A percentile compares a stretch with the other conserved stretches of the same genome.
Conservation (phyloP, 2,113 vertebrate genomes). For the Collichthys lucidus region DNA sequence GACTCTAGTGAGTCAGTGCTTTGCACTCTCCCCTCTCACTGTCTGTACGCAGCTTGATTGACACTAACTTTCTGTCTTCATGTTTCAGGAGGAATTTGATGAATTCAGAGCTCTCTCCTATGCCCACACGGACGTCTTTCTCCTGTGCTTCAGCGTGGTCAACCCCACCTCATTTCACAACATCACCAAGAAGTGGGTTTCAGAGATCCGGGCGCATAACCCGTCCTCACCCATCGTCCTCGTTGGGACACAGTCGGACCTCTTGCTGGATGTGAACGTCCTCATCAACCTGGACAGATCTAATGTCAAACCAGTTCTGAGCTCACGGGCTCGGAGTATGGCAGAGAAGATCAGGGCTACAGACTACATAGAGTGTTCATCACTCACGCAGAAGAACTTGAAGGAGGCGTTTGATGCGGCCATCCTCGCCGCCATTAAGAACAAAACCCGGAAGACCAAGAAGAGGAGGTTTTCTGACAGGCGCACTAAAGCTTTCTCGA, state of each 20-base stretch:
- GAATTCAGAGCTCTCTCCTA: conserved; percentile 93
- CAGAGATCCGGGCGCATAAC: conserved; percentile 90
- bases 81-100: conserved; percentile 92
- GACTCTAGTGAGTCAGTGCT: conserved; percentile 16
- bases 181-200: conserved; percentile 93
- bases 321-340: conserved; percentile 86
- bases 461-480: conserved; percentile 89
- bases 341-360: conserved; percentile 90
- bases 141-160: conserved; percentile 96
- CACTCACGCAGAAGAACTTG: conserved; percentile 95
- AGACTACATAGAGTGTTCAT: conserved; percentile 92
- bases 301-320: conserved; percentile 89
- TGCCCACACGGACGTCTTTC: conserved; percentile 90
- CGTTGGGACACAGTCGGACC: conserved; percentile 93
- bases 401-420: conserved; percentile 95
- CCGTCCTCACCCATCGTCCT: conserved; percentile 90
- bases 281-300: conserved; percentile 92
- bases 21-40: neutral
- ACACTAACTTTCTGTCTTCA: conserved; percentile 17
- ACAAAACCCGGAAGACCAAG: conserved; percentile 89
- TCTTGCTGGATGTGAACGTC: conserved; percentile 92
- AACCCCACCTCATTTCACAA: conserved; percentile 95
- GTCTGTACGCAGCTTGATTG: neutral
- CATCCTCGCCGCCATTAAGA: conserved; percentile 92
- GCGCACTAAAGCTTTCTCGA: conserved; percentile 84